These are phyloP conservation scores for Zele albiditarsus DNA, from an alignment of 2,888 invertebrate species.

Conservation along the genomic window DNA sequence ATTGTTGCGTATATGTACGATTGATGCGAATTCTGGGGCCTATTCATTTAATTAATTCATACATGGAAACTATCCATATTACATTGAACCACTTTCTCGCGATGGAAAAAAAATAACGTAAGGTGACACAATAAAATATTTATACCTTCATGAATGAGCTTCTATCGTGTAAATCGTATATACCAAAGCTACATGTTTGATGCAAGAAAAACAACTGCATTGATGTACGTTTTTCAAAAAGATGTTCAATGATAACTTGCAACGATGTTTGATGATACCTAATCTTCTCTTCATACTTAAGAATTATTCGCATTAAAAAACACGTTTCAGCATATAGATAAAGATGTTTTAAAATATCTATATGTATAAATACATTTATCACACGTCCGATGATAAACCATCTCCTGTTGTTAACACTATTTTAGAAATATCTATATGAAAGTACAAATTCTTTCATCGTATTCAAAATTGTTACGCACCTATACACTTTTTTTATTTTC, in stretches of 20 bases:
- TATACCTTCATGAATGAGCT: not conserved
- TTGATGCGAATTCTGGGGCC: not conserved
- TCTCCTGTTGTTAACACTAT: conserved; percentile 26
- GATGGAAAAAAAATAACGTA: not conserved
- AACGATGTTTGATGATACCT: not conserved
- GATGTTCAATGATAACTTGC: not conserved
- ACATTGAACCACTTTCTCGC: not conserved
- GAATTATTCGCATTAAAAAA: conserved; percentile 33
- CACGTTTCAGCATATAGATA: conserved; percentile 30
- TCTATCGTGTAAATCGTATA: not conserved
- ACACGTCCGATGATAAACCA: conserved; percentile 53
- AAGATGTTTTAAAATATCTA: not conserved
- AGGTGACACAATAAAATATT: not conserved
- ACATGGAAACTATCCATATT: not conserved
- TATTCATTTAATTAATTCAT: not conserved
- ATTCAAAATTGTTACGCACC: conserved; percentile 40
- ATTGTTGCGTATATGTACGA: not conserved
- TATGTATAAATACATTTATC: conserved; percentile 28
- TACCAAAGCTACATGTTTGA: not conserved
- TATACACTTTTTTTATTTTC: conserved; percentile 22
- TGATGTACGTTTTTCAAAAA: not conserved
- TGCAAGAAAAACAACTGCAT: not conserved
- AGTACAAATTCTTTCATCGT: conserved; percentile 58
- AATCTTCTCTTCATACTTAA: not conserved
- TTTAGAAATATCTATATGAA: conserved; percentile 63